A percentile compares a stretch with the other conserved stretches of the same genome.
These are phyloP conservation scores for Numenius phaeopus DNA, from an alignment of 2,797 vertebrate genomes.

Conservation along the genomic window DNA sequence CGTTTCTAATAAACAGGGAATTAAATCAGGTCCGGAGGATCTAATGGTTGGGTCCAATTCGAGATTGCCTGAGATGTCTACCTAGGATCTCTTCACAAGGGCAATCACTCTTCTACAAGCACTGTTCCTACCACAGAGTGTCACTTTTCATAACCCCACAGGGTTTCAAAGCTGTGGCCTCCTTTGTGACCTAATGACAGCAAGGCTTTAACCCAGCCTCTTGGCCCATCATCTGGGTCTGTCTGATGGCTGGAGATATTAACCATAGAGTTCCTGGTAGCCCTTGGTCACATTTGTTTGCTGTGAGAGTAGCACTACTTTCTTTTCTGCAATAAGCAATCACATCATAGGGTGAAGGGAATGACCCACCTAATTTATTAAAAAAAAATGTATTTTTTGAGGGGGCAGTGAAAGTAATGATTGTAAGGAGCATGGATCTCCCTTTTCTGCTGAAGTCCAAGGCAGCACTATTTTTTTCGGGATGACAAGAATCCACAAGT, in stretches of 20 bases:
- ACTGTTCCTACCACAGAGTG: not conserved
- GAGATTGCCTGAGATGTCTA: not conserved
- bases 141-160: not conserved
- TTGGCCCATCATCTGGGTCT: not conserved
- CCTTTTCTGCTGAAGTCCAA: not conserved
- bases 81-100: not conserved
- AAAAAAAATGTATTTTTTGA: not conserved
- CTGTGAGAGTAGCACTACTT: not conserved
- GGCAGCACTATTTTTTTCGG: not conserved
- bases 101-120: not conserved
- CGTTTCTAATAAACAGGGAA: not conserved
- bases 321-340: not conserved
- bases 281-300: not conserved
- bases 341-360: not conserved
- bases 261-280: not conserved
- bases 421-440: not conserved
- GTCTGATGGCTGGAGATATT: not conserved
- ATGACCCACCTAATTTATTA: not conserved
- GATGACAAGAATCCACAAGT: not conserved
- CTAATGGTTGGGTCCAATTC: not conserved
- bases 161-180: not conserved
- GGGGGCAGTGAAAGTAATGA: not conserved
- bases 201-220: not conserved
- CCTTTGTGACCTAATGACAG: fast-evolving
- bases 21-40: not conserved